Percentiles rank a stretch among this genome's conserved stretches.
phyloP scores from a whole-genome alignment of 2,888 invertebrate genomes.

The Tipula confusa region DNA sequence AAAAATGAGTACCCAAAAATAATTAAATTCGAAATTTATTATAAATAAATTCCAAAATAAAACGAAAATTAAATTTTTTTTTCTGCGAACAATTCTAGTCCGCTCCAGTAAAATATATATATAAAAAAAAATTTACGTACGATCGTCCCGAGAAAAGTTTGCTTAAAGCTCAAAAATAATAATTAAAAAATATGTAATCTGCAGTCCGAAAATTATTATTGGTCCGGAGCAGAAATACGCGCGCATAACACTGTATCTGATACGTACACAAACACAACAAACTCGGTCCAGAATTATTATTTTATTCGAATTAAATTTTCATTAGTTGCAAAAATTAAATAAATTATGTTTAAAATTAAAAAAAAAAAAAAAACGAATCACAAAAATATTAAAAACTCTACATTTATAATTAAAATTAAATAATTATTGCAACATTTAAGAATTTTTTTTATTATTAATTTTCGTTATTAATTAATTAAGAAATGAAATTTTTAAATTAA shows the following conservation, averaged over 20 bases:
- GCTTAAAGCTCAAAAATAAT: no score
- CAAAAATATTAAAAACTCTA: conserved; percentile 16
- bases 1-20: conserved; percentile 7
- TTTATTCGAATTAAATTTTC: not conserved
- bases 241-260: no score
- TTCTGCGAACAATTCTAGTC: not conserved
- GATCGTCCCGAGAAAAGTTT: not conserved
- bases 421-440: conserved; percentile 20
- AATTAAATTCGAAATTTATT: not conserved
- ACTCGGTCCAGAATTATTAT: conserved; percentile 15
- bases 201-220: not conserved
- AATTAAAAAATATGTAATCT: no score
- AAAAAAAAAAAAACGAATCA: not conserved
- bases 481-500: not conserved
- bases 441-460: not conserved
- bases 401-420: conserved; percentile 12
- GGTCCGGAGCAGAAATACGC: not conserved
- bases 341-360: not conserved
- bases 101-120: not conserved
- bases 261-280: not conserved
- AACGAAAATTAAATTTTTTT: conserved; percentile 8
- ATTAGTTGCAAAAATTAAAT: conserved; percentile 20
- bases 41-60: not conserved
- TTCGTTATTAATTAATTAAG: not conserved
- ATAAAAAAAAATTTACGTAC: not conserved